Evolutionary conservation across 2,888 invertebrate genomes (phyloP).

Genomic region (Hylaea fasciaria): DNA sequence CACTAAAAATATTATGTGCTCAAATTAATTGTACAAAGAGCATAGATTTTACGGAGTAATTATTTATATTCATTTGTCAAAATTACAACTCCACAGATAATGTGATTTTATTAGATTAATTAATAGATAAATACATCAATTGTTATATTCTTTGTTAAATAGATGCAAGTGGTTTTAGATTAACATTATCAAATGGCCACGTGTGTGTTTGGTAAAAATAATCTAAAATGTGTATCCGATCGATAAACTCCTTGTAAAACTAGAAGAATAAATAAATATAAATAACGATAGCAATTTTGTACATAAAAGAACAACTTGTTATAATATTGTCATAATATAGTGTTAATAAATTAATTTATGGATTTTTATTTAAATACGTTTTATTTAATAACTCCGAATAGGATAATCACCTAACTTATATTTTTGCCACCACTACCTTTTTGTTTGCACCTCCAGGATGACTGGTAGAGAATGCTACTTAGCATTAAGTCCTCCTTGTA

Average conservation of each 20-base stretch:
- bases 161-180: background rate
- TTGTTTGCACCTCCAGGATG: too few relatives aligned
- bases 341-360: slow-evolving; percentile 84
- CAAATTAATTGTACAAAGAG: slow-evolving; percentile 5
- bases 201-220: background rate
- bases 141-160: too few relatives aligned
- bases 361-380: slow-evolving; percentile 67
- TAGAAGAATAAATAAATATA: slow-evolving; percentile 31
- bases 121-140: background rate
- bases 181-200: background rate
- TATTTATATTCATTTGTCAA: background rate
- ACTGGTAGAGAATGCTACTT: too few relatives aligned
- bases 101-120: background rate
- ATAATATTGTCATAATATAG: slow-evolving; percentile 81
- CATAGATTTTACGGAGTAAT: background rate
- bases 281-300: slow-evolving; percentile 61
- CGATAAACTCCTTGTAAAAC: slow-evolving; percentile 36
- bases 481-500: too few relatives aligned
- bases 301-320: slow-evolving; percentile 78
- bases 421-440: too few relatives aligned
- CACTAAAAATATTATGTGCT: slow-evolving; percentile 7
- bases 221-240: background rate
- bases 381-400: slow-evolving; percentile 25
- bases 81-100: background rate
- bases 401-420: too few relatives aligned